A percentile compares a stretch with the other conserved stretches of the same genome.
Evolutionary conservation across 1,140 invertebrate genomes (phyloP).

Genomic region (Zelostemma sp.): DNA sequence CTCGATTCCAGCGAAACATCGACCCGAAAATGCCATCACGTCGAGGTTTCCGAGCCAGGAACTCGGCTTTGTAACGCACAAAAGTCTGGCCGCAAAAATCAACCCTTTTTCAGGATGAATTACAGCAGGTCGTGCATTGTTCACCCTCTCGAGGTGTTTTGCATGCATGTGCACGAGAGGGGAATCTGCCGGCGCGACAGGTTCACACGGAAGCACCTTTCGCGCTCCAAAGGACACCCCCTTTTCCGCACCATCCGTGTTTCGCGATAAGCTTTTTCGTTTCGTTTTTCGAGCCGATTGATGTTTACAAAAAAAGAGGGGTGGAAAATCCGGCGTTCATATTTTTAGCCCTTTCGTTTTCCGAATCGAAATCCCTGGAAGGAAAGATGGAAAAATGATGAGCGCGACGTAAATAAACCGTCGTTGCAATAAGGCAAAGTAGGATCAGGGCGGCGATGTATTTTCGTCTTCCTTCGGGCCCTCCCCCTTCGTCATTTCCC

Average conservation of each 20-base stretch:
- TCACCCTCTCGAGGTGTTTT: conserved; percentile 16
- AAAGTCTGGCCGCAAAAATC: neutral
- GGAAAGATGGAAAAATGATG: no score
- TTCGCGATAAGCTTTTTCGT: no score
- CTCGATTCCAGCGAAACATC: no score
- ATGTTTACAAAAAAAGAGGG: no score
- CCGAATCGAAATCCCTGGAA: no score
- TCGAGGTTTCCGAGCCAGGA: no score
- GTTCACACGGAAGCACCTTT: conserved; percentile 56
- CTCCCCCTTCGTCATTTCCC: conserved; percentile 14
- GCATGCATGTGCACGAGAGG: conserved; percentile 1
- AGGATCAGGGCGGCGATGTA: neutral
- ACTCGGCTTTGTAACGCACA: no score
- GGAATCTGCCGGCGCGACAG: conserved; percentile 13
- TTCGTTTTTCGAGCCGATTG: no score
- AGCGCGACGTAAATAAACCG: neutral
- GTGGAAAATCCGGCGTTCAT: no score
- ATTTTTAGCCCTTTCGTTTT: no score
- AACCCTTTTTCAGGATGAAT: conserved; percentile 19
- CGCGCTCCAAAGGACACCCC: conserved; percentile 54
- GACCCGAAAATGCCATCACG: no score
- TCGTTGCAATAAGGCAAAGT: neutral
- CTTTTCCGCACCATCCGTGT: conserved; percentile 11
- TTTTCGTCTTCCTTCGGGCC: conserved; percentile 23
- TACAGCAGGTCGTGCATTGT: conserved; percentile 14